Conservation (phyloP, 2,888 invertebrate genomes). For the Catocala nupta region DNA sequence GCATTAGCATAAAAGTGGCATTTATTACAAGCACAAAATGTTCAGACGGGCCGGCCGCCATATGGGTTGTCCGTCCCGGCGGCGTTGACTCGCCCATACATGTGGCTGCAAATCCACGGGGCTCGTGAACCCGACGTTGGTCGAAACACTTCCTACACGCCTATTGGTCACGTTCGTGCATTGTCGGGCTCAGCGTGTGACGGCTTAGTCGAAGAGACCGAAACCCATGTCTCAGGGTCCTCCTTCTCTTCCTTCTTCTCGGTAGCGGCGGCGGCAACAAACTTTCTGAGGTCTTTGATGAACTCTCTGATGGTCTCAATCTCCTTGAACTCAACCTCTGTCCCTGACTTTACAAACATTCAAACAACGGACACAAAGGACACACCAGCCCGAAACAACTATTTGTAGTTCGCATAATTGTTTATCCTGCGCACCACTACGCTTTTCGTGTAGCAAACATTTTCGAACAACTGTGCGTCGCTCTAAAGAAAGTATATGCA, state of each 20-base stretch:
- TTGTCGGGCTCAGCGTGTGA: conserved; percentile 23
- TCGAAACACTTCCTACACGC: conserved; percentile 49
- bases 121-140: conserved; percentile 33
- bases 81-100: conserved; percentile 62
- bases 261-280: conserved; percentile 89
- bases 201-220: conserved; percentile 94
- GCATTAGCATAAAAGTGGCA: conserved; percentile 40
- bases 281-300: conserved; percentile 99
- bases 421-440: too few species aligned
- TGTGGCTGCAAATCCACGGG: conserved; percentile 54
- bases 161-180: conserved; percentile 43
- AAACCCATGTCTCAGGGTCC: conserved; percentile 97
- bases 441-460: too few species aligned
- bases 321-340: too few species aligned
- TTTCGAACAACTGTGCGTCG: too few species aligned
- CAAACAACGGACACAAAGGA: too few species aligned
- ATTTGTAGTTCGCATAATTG: too few species aligned
- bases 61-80: conserved; percentile 81
- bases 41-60: conserved; percentile 72
- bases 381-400: too few species aligned
- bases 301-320: too few species aligned
- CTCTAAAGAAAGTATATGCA: too few species aligned
- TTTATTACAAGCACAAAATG: conserved; percentile 71
- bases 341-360: too few species aligned
- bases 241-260: conserved; percentile 94